These are phyloP conservation scores for Corythornis madagascariensis DNA, from an alignment of 2,113 vertebrate species.

Conservation along the genomic window DNA sequence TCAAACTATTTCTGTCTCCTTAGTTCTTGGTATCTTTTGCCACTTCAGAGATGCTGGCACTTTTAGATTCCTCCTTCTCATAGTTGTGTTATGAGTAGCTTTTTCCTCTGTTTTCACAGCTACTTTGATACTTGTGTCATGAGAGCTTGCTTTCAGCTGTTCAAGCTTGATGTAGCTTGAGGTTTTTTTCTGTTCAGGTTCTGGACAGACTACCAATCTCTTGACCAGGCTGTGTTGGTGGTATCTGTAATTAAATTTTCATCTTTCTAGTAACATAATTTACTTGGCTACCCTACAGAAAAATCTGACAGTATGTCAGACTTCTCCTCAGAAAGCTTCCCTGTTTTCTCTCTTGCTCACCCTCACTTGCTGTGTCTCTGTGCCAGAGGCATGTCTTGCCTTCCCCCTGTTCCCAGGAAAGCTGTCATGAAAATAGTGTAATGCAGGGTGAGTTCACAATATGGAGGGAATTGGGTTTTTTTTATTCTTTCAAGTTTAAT, in stretches of 20 bases:
- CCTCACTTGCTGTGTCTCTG: neutral
- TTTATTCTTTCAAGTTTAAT: neutral
- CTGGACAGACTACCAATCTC: neutral
- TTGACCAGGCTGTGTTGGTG: neutral
- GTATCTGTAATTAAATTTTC: neutral
- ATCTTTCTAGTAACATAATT: neutral
- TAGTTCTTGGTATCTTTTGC: neutral
- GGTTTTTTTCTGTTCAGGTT: neutral
- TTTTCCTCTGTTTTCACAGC: neutral
- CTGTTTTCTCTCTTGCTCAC: neutral
- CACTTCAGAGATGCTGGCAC: neutral
- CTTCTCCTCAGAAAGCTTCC: neutral
- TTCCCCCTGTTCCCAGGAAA: neutral
- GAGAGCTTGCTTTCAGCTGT: neutral
- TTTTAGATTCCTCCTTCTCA: neutral
- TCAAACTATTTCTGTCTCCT: neutral
- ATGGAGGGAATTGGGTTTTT: neutral
- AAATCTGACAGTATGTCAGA: neutral
- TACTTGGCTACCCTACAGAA: neutral
- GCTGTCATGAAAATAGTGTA: neutral
- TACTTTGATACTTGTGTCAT: neutral
- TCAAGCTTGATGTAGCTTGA: neutral
- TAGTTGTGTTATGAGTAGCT: neutral
- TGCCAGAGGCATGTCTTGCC: neutral
- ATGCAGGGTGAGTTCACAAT: neutral